Evolutionary conservation across 2,113 vertebrate species (phyloP), one percentile per base, ranked within the genome.

Genomic region (Festucalex cinctus): DNA sequence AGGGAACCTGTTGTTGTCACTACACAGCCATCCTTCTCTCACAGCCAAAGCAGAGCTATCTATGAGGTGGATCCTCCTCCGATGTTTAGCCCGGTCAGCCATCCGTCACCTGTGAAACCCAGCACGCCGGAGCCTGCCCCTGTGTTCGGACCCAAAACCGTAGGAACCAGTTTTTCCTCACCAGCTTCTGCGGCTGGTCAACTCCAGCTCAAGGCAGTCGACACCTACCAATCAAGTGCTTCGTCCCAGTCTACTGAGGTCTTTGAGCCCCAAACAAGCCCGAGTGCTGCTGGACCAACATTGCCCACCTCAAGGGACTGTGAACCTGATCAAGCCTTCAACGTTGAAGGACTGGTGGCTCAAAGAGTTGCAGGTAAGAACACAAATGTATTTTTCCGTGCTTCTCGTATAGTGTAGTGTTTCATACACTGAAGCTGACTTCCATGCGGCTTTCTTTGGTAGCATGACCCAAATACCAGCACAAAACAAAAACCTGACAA

Each of bases 281-380:
- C 74, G 4, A 32, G 4, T 26, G 69, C 82, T 74, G 43, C 57
- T 13, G 69, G 83, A 24, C 89, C 91, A 14, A 90, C 90, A 26
- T 92, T 92, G 0, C 86, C 92, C 24, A 91, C 91, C 65, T 88
- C 92, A 20, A 93, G 91, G 75, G 93, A 92, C 56, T 68, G 3
- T 0, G 91, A 94, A 70, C 88, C 90, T 0, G 94, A 95, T 71
- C 92, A 94, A 51, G 92, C 92, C 12, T 91, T 96, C 89, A 95
- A 93, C 57, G 84, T 98, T 71, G 95, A 96, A 81, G 97, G 97
- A 36, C 91, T 99, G 80, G 97, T 99, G 74, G 95, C 96, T 65
- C 95, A 98, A 53, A 92, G 97, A 69, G 92, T 99, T 57, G 97
- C 97, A 91, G 97, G 97, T 98, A 94, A 93, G 92, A 63, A 59